Evolutionary conservation across 1,140 invertebrate species (phyloP), one percentile per base, ranked within the genome.

Genomic region (Watersipora subatra): DNA sequence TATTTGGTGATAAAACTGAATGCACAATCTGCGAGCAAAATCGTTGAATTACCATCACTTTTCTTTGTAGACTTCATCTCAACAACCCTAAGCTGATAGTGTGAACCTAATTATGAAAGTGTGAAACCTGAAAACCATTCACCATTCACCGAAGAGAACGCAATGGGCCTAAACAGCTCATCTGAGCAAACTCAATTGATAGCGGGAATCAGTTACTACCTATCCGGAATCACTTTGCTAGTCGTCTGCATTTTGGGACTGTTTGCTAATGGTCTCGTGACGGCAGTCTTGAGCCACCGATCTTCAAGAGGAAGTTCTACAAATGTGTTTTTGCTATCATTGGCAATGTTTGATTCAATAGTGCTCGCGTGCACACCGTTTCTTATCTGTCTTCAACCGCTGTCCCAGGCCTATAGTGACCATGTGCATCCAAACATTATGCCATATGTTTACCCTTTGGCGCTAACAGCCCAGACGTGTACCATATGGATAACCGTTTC

Each of bases 301-400:
- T 91, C 93, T 73, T 95, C 95, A 92, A 86, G 88, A 70, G n/a
- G n/a, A n/a, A 93, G 90, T 7, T 93, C 91, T 69, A 93, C 95
- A 69, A 96, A 95, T 81, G 93, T 92, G 73, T 84, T 94, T 66
- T 84, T 96, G 2, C 90, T 91, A 55, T 91, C 91, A 1, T 83
- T 96, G 29, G 92, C 93, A 0, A 85, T 89, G 71, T 93, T 91
- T 80, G 93, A 96, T 82, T 91, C 89, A 0, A 84, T 92, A 61
- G 84, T 96, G 63, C 89, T 95, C 59, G 82, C 92, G 59, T 88
- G 89, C 15, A 89, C 91, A 26, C 85, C 93, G 58, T 83, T 94
- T 69, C 85, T 95, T 17, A 93, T 93, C 76, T 90, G 90, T 1
- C 81, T 96, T 65, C 87, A 88, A 2, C 87, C 88, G 2, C 85